Base-by-base conservation (phyloP, 2,113 vertebrate species). In the Petromus typicus region DNA sequence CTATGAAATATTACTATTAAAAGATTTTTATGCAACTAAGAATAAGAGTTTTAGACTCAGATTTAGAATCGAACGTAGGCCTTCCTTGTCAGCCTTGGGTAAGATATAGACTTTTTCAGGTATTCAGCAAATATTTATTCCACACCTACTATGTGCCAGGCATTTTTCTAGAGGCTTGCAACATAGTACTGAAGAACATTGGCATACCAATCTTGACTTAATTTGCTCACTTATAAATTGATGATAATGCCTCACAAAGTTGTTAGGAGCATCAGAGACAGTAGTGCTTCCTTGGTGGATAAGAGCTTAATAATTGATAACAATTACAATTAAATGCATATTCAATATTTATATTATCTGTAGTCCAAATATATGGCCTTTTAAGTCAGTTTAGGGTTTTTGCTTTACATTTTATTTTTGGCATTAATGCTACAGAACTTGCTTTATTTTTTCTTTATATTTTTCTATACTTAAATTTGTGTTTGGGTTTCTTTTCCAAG, bases 221-320 rank as follows among this genome's bases (percentile, higher is more conserved):
- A 86, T 95, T 91, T 95, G 34, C 34, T 96, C 13, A 75, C 90
- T 92, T 95, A 48, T 92, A 92, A 95, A 95, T 87, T 91, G 79
- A 67, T 67, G 59, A 75, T 59, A 83, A 64, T 90, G 17, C n/a
- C 61, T 93, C 57, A 64, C 6, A 48, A n/a, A 94, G 17, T 78
- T 95, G 54, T 87, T 93, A 75, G 30, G 92, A 63, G 66, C 32
- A 92, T 92, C 81, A 75, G 71, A 95, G 34, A 85, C 96, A 59
- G 59, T 91, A 76, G 16, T 3, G 73, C 79, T 96, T 97, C 57
- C 66, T 76, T 96, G 51, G 80, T 92, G 1, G 30, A 2, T 51
- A 95, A 95, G 85, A 95, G 56, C 61, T 95, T 20, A 97, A 69
- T 94, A 94, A 97, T 69, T 95, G 43, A 75, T 75, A 92, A 18